Base-by-base conservation (phyloP, 1,140 invertebrate species). In the Leptopilina boulardi region DNA sequence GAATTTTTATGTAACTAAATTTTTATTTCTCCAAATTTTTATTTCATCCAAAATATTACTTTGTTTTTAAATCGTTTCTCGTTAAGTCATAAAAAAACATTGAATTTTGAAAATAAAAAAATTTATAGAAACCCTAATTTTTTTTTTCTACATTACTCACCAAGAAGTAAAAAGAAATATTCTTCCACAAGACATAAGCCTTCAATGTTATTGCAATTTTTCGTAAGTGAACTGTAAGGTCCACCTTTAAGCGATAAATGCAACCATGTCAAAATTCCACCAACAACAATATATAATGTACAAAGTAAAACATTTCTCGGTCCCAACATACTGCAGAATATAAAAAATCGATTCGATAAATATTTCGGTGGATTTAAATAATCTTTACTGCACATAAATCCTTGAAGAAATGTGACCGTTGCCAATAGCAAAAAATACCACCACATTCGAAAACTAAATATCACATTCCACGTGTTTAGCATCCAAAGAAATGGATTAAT, bases 101-200 rank as follows among this genome's bases (percentile, higher is more conserved):
- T n/a, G n/a, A n/a, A n/a, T n/a, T n/a, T n/a, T n/a, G n/a, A n/a
- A n/a, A n/a, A n/a, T n/a, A n/a, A n/a, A n/a, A n/a, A n/a, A n/a
- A n/a, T n/a, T n/a, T 54, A 18, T n/a, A 51, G 47, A 54, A 18
- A 54, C 2, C 47, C n/a, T n/a, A n/a, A n/a, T n/a, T n/a, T n/a
- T n/a, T n/a, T n/a, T n/a, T n/a, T n/a, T n/a, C n/a, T n/a, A 21
- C 19, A 59, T 26, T 9, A 26, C 11, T 66, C 26, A 66, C 59
- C 59, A n/a, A 94, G 89, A 11, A 95, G 88, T 18, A 96, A 80
- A 82, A 94, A 95, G 10, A 92, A 90, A 71, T 92, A 89, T 76
- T 92, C 91, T 77, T 93, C 92, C 44, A 91, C 89, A 4, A 94
- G 80, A 78, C 91, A 93, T 0, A 54, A 80, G 13, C 79, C 82